These are phyloP conservation scores for Myotis brandtii DNA, from an alignment of 2,113 vertebrate genomes.

Conservation along the genomic window DNA sequence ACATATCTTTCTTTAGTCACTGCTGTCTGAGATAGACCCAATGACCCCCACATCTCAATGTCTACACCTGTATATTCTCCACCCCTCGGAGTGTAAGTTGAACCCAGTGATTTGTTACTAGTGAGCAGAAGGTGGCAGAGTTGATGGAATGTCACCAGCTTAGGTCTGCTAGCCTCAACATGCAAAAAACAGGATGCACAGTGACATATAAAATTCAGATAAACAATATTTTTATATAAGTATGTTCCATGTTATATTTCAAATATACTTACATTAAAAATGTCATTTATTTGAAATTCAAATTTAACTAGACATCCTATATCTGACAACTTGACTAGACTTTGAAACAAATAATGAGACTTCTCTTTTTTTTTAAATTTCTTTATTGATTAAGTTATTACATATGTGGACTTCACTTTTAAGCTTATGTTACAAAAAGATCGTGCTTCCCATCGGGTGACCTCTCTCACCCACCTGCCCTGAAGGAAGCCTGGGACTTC, in stretches of 20 bases:
- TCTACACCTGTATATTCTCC: not conserved
- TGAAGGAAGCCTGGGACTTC: not conserved
- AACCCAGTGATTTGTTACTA: not conserved
- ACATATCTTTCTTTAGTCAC: not conserved
- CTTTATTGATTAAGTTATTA: too few species aligned
- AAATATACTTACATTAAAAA: not conserved
- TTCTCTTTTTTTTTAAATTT: too few species aligned
- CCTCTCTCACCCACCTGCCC: not conserved
- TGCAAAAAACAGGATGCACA: not conserved
- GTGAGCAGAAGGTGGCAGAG: not conserved
- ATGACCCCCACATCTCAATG: accelerated
- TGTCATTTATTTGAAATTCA: not conserved
- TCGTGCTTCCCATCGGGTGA: not conserved
- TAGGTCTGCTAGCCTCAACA: not conserved
- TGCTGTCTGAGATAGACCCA: not conserved
- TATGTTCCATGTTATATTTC: not conserved
- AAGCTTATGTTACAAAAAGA: not conserved
- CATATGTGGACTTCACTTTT: not conserved
- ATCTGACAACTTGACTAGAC: not conserved
- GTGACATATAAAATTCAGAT: not conserved
- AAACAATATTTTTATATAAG: not conserved
- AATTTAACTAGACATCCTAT: not conserved
- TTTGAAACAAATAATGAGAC: not conserved
- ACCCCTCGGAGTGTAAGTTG: not conserved
- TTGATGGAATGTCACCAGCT: not conserved